Evolutionary conservation across 2,888 invertebrate genomes (phyloP), one percentile per base, ranked within the genome.

Genomic region (Acrocera orbiculus): DNA sequence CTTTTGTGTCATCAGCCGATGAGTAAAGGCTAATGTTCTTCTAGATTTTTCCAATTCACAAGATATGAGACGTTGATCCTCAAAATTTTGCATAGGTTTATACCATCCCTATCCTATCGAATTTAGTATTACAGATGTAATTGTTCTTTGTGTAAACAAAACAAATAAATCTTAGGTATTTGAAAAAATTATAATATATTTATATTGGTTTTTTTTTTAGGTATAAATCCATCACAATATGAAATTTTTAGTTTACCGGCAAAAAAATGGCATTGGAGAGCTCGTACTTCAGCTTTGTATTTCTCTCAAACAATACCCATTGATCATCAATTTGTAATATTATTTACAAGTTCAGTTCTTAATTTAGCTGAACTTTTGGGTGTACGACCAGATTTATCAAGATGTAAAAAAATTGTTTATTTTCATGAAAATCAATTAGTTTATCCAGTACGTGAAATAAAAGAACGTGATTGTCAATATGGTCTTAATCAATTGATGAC

Each of bases 191-290:
- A n/a, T n/a, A n/a, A n/a, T n/a, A n/a, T n/a, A 31, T 33, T 19
- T 17, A 15, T 16, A 35, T 34, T 4, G 10, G 9, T 14, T 27
- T 22, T 33, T 23, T 29, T 42, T 39, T 5, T 30, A 62, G 61
- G 53, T 41, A 42, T 62, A 11, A 51, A 48, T 38, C 42, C 46
- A 3, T 43, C 42, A 6, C 50, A 58, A 33, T 64, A 57, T 45
- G 58, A 61, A 39, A 47, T 74, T 8, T 58, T 68, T 17, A 69
- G 69, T 27, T 56, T 79, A 49, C 62, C 71, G 2, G 72, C 72
- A 6, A 78, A 76, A 47, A 80, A 80, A 51, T 81, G 79, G 79
- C 79, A 76, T 45, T 81, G 79, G 80, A 57, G 74, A 35, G 75
- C 79, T 0, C 56, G 79, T 30, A 74, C 73, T 11, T 66, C 73